Conservation (phyloP, 2,113 vertebrate species). For the Macquaria ambigua region DNA sequence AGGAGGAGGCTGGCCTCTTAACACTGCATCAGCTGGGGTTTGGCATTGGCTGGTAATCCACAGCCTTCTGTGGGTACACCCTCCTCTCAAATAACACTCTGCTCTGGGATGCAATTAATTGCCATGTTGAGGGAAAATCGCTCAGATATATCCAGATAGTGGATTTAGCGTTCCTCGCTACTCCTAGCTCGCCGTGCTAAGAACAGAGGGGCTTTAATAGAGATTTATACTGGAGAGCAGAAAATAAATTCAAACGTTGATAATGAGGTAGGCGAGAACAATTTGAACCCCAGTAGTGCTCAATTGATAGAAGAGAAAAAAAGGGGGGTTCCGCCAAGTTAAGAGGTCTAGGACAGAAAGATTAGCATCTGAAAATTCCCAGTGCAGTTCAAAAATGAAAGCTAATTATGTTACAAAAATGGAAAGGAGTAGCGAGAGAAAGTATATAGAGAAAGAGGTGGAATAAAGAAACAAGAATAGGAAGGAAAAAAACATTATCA, state of each 20-base stretch:
- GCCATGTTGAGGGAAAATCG: slow-evolving; percentile 82
- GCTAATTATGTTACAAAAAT: slow-evolving; percentile 87
- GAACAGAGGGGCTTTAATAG: slow-evolving; percentile 86
- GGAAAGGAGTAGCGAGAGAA: slow-evolving; percentile 61
- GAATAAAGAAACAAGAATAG: slow-evolving; percentile 15
- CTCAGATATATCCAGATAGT: slow-evolving; percentile 83
- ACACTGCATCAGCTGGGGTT: slow-evolving; percentile 69
- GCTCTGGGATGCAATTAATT: slow-evolving; percentile 86
- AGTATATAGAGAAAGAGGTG: slow-evolving; percentile 33
- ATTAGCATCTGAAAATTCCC: slow-evolving; percentile 87
- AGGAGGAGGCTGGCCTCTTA: slow-evolving; percentile 63
- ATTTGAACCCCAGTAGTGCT: slow-evolving; percentile 88
- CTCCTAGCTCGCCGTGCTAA: slow-evolving; percentile 83
- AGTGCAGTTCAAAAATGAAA: slow-evolving; percentile 86
- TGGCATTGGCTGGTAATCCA: slow-evolving; percentile 77
- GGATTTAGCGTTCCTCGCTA: slow-evolving; percentile 82
- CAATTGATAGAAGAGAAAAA: slow-evolving; percentile 81
- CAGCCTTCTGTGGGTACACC: slow-evolving; percentile 76
- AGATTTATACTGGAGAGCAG: slow-evolving; percentile 87
- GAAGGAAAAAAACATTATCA: slow-evolving; percentile 61
- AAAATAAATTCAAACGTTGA: slow-evolving; percentile 86
- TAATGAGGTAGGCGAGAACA: slow-evolving; percentile 90
- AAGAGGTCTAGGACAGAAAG: slow-evolving; percentile 90
- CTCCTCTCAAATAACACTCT: slow-evolving; percentile 79
- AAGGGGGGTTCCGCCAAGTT: slow-evolving; percentile 80